phyloP scores from a whole-genome alignment of 2,113 vertebrate species.

The Struthio camelus region DNA sequence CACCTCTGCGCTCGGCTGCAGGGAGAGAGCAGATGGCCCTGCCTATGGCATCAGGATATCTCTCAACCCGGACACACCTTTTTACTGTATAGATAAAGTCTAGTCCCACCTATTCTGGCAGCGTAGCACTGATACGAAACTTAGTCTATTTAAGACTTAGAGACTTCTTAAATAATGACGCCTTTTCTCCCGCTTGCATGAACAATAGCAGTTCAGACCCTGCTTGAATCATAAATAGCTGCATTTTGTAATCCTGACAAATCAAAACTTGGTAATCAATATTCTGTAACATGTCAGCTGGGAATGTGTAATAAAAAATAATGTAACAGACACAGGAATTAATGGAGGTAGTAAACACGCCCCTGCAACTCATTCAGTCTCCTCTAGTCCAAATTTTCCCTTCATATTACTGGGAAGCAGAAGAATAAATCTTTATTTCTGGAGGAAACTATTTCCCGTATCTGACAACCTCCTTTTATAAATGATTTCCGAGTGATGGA shows the following conservation, averaged over 20 bases:
- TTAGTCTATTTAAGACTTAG: neutral
- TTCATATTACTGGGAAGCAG: neutral
- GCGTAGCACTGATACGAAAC: neutral
- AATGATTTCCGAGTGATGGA: neutral
- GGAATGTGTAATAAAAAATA: neutral
- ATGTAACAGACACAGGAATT: neutral
- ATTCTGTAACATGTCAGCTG: neutral
- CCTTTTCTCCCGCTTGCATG: neutral
- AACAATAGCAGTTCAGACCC: neutral
- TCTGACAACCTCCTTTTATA: neutral
- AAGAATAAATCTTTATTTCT: neutral
- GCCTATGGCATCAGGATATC: neutral
- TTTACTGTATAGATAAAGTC: neutral
- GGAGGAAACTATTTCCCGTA: neutral
- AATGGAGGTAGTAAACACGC: neutral
- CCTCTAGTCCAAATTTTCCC: neutral
- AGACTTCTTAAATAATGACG: neutral
- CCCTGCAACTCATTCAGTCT: neutral
- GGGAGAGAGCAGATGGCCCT: neutral
- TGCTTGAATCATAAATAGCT: neutral
- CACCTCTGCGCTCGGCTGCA: fast-evolving
- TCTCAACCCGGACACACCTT: neutral
- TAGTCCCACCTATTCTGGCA: neutral
- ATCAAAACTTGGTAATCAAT: too few species aligned
- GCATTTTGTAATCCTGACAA: neutral